Evolutionary conservation across 2,797 vertebrate species (phyloP).

Genomic region (Sebastes flavidus): DNA sequence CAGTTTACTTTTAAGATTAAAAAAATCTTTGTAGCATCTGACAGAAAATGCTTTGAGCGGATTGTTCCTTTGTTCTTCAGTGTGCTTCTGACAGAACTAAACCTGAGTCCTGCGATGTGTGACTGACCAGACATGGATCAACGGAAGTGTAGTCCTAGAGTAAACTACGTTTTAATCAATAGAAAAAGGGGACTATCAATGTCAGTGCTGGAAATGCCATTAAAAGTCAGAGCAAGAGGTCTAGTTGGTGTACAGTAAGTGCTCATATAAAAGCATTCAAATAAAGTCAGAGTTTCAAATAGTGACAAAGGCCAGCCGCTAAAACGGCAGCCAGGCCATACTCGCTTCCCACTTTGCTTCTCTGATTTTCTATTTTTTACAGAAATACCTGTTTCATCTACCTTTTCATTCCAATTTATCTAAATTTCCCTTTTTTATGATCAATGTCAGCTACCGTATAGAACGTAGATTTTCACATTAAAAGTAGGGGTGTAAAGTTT

Average conservation of each 20-base stretch:
- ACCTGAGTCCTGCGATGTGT: neutral
- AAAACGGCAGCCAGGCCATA: neutral
- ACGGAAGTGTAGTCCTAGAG: neutral
- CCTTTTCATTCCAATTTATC: neutral
- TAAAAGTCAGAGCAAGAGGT: neutral
- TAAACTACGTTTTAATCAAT: neutral
- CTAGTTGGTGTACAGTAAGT: neutral
- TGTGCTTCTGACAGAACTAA: neutral
- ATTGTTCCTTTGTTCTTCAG: neutral
- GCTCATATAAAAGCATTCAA: neutral
- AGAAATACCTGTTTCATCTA: neutral
- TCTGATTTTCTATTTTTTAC: neutral
- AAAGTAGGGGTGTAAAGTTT: neutral
- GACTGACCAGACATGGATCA: neutral
- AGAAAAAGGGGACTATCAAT: neutral
- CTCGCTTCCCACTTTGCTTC: neutral
- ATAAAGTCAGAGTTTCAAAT: neutral
- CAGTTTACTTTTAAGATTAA: constrained; percentile 5
- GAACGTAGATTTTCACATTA: neutral
- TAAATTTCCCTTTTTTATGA: neutral
- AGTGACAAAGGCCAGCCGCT: neutral
- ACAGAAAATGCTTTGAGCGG: neutral
- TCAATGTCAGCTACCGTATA: neutral
- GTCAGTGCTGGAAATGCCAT: neutral
- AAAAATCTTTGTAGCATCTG: neutral